These are phyloP conservation scores for Cremastinae sp. DNA, from an alignment of 2,888 invertebrate genomes.

Conservation along the genomic window DNA sequence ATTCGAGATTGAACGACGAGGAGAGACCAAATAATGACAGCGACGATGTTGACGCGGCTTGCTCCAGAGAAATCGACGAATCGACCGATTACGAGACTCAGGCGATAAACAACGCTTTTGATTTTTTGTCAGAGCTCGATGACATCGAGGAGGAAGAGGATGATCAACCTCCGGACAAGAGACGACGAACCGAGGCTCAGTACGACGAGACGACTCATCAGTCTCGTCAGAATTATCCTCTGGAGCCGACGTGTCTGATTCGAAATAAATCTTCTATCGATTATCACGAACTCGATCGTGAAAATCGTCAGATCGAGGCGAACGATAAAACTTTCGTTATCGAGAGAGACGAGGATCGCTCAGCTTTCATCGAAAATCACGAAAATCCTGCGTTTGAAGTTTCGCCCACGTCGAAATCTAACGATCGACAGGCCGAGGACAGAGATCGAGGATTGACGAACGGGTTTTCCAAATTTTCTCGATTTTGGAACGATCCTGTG, in stretches of 20 bases:
- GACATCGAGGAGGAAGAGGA: constrained; percentile 62
- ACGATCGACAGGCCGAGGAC: background rate
- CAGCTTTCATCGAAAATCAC: constrained; percentile 35
- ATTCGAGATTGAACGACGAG: constrained; percentile 3
- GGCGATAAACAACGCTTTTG: constrained; percentile 76
- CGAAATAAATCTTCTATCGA: constrained; percentile 26
- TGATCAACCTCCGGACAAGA: constrained; percentile 42
- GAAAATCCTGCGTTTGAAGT: constrained; percentile 55
- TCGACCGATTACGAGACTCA: constrained; percentile 61
- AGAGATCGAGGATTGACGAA: constrained; percentile 13
- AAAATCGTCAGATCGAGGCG: constrained; percentile 53
- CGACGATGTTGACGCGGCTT: constrained; percentile 58
- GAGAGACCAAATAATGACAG: constrained; percentile 6
- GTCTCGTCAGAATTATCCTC: constrained; percentile 57
- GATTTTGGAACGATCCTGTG: constrained; percentile 26
- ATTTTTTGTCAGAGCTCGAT: constrained; percentile 75
- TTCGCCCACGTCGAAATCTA: constrained; percentile 38
- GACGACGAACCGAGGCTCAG: constrained; percentile 38
- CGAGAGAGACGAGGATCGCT: constrained; percentile 24
- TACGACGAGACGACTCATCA: background rate
- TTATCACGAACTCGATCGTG: constrained; percentile 43
- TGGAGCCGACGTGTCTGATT: constrained; percentile 64
- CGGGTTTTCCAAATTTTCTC: constrained; percentile 45
- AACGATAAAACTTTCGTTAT: constrained; percentile 40
- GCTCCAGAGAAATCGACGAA: constrained; percentile 31